Percentiles rank a stretch among this genome's conserved stretches.
Evolutionary conservation across 2,113 vertebrate species (phyloP).

Genomic region (Cervus canadensis): DNA sequence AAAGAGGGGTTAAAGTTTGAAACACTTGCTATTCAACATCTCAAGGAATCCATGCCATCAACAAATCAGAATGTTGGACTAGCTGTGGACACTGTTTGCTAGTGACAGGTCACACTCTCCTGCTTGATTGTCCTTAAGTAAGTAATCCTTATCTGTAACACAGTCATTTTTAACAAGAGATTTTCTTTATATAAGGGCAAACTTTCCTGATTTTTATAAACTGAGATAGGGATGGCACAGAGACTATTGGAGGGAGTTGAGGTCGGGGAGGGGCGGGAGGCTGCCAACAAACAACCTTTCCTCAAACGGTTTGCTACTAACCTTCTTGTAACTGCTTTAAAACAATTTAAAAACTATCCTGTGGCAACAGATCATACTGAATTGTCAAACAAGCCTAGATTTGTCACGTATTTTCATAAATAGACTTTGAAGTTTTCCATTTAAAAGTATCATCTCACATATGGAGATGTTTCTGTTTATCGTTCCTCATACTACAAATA

Average conservation of each 20-base stretch:
- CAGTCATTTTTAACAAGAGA: background rate
- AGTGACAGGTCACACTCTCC: background rate
- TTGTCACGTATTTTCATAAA: background rate
- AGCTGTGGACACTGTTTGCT: background rate
- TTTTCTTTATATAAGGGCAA: background rate
- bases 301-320: background rate
- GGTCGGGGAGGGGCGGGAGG: background rate
- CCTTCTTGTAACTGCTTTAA: background rate
- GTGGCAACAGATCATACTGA: background rate
- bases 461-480: constrained; percentile 19
- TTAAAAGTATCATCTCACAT: constrained; percentile 32
- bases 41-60: background rate
- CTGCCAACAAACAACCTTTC: background rate
- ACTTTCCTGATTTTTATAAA: background rate
- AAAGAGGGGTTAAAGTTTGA: background rate
- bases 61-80: constrained; percentile 22
- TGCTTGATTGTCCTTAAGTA: background rate
- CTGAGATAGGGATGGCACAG: background rate
- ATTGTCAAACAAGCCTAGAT: background rate
- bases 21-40: background rate
- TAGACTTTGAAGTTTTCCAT: constrained; percentile 20
- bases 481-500: background rate
- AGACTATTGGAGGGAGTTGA: background rate
- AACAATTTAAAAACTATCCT: background rate
- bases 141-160: background rate